Evolutionary conservation across 2,888 invertebrate species (phyloP), one percentile per base, ranked within the genome.

Genomic region (Nyleta sp.): DNA sequence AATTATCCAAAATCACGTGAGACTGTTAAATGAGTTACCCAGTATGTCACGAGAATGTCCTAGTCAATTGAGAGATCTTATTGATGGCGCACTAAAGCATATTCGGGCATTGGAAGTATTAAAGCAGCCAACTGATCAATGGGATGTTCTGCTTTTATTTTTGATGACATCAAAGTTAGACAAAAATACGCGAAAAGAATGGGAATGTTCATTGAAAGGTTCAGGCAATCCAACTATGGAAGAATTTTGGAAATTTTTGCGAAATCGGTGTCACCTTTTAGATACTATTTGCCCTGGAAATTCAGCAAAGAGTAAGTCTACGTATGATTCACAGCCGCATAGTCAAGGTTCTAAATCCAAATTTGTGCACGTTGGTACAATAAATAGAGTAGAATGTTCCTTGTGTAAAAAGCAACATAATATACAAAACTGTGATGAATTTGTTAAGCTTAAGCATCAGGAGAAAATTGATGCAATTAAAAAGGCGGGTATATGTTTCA

Each of bases 1-100:
- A 1, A 68, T 72, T 6, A 48, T 73, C 1, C 44, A 38, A 50
- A 57, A 44, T 5, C 80, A 80, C 33, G 57, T 73, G 28, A 20
- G 28, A 8, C 46, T 68, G 24, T 18, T 80, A 3, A 53, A 53
- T 11, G 70, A 78, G 11, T 52, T 67, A 8, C 68, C 71, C 2
- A 3, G 13, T 2, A 17, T 79, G 1, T 40, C 40, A n/a, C 38
- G 24, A 5, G 78, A 71, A 11, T 65, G 53, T 1, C 13, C 60
- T 5, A 24, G n/a, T 2, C 70, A 46, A 17, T 42, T 78, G 10
- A 38, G 42, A 11, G 4, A 20, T 1, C n/a, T 68, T 31, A 42
- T 74, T 1, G 53, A 53, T 17, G 6, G 4, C 10, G 22, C 33
- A n/a, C 33, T 55, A 8, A 52, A 40, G 11, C 70, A 71, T 31